Evolutionary conservation across 2,113 vertebrate genomes (phyloP).

Genomic region (Platysternon megacephalum): DNA sequence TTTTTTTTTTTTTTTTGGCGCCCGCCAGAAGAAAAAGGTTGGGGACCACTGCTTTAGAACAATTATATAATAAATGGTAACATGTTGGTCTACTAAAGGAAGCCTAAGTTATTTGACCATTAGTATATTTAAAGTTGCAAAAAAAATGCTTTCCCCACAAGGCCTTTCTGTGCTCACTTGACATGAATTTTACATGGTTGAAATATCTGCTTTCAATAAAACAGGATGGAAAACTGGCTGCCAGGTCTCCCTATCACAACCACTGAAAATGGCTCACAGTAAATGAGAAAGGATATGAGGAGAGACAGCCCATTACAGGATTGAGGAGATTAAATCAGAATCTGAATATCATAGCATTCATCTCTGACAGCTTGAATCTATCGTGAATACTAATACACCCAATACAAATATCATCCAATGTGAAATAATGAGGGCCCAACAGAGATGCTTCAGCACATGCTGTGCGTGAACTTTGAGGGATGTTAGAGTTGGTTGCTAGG

Average conservation of each 20-base stretch:
- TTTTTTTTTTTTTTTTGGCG: too few relatives aligned
- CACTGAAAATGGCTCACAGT: not conserved
- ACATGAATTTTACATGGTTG: not conserved
- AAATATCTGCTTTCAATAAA: not conserved
- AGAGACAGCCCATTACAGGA: not conserved
- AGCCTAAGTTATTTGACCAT: not conserved
- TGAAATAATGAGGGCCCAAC: not conserved
- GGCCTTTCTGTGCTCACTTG: not conserved
- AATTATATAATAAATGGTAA: not conserved
- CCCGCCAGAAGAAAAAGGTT: too few relatives aligned
- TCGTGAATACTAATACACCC: fast-evolving
- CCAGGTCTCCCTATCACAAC: not conserved
- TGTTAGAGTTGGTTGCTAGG: not conserved
- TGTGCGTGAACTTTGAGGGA: not conserved
- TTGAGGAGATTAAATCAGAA: not conserved
- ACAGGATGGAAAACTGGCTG: not conserved
- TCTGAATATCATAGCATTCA: not conserved
- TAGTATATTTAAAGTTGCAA: not conserved
- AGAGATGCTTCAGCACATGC: not conserved
- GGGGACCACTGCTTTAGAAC: not conserved
- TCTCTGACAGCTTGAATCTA: not conserved
- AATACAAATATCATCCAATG: not conserved
- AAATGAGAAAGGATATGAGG: not conserved
- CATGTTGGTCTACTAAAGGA: not conserved
- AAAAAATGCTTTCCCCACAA: not conserved